Base-by-base conservation (phyloP, 2,888 invertebrate species). In the Lepidocyrtoides sp. region DNA sequence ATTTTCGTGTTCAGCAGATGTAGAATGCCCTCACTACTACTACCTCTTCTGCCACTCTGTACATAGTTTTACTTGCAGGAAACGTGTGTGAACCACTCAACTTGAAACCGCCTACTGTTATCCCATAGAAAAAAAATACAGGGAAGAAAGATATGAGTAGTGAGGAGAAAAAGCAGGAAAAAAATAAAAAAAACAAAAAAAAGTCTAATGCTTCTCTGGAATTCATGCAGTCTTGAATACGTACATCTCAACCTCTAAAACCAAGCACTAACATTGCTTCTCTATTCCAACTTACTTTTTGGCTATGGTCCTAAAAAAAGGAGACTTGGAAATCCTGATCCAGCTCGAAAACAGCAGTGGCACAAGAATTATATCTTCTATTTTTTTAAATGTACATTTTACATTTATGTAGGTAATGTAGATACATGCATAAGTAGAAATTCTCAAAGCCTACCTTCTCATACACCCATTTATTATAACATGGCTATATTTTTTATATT, bases 1-100 rank as follows among this genome's bases (percentile, higher is more conserved):
- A 83, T 66, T 83, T 83, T 83, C 66, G 66, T 83, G 83, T 66
- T 83, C 48, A 66, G 48, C 83, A 83, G 41, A 44, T 83, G 63
- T 83, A 44, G 29, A 8, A 66, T 66, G 66, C 66, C 20, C 66
- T 32, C 23, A 72, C 12, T 72, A 26, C 63, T 63, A 63, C 63
- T 36, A 63, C 29, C 41, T 36, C 69, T 17, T 36, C 8, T 29
- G 7, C 69, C 32, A 69, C 69, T 26, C 51, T 54, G 26, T 26
- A 69, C 20, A 57, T 26, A 29, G 32, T n/a, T 57, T 57, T 75
- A 75, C 44, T 75, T 66, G 87, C 41, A 69, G 81, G 81, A 66
- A 81, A 88, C 66, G 66, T 88, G 88, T 88, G 66, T 79, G 88
- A 81, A 81, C 66, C 88, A 81, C 81, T 88, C 79, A 81, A 88